These are phyloP conservation scores for Cremastinae sp. DNA, from an alignment of 2,888 invertebrate species.

Conservation along the genomic window DNA sequence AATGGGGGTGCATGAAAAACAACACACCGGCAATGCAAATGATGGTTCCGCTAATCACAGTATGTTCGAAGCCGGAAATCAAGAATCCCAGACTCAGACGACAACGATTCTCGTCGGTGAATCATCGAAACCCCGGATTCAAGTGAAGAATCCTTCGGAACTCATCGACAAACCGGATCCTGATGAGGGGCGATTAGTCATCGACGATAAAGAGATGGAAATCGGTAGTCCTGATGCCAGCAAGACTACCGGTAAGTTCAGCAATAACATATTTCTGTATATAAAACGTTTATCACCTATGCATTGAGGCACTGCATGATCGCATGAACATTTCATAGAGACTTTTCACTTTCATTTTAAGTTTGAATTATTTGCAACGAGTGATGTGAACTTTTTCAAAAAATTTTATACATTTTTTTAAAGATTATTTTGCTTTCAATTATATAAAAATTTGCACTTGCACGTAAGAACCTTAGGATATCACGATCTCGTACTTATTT, in stretches of 20 bases:
- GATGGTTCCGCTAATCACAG: slow-evolving; percentile 44
- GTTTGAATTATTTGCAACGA: background rate
- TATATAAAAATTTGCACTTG: no score
- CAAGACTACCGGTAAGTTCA: slow-evolving; percentile 77
- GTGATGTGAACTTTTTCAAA: no score
- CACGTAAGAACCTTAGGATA: no score
- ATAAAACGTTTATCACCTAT: slow-evolving; percentile 52
- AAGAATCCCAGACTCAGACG: slow-evolving; percentile 66
- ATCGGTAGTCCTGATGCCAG: slow-evolving; percentile 74
- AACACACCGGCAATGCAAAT: slow-evolving; percentile 82
- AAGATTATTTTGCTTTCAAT: no score
- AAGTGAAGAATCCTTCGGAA: slow-evolving; percentile 78
- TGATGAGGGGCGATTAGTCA: slow-evolving; percentile 69
- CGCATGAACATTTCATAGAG: slow-evolving; percentile 42
- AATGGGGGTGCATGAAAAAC: slow-evolving; percentile 87
- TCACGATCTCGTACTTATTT: background rate
- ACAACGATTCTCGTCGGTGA: slow-evolving; percentile 43
- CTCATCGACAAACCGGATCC: slow-evolving; percentile 75
- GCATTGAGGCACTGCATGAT: slow-evolving; percentile 43
- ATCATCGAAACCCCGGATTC: slow-evolving; percentile 76
- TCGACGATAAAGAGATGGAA: slow-evolving; percentile 74
- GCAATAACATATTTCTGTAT: slow-evolving; percentile 59
- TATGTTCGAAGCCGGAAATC: slow-evolving; percentile 41
- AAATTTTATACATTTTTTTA: no score
- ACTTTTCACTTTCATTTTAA: background rate